Evolutionary conservation across 1,140 invertebrate species (phyloP), one percentile per base, ranked within the genome.

Genomic region (Cydia pomonella): DNA sequence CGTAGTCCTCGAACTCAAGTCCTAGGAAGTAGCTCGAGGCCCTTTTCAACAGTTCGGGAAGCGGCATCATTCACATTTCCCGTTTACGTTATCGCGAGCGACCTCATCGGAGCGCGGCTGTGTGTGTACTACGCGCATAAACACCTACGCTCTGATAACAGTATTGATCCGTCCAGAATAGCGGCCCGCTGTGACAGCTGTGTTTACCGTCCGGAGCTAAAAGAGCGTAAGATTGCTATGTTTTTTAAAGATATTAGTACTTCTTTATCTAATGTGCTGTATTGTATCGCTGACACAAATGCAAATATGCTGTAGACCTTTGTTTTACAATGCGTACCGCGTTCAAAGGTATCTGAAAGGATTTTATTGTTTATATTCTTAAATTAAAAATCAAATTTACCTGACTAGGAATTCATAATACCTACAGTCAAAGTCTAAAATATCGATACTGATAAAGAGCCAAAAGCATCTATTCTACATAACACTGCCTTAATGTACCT

Each of bases 21-120:
- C 96, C 96, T 21, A 96, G 93, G 79, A 97, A 96, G 77, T 96
- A 96, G 82, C 95, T 96, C 64, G 96, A 97, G 27, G 96, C 96
- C 77, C 96, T 95, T 80, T 94, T 96, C 21, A 97, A 93, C 59
- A 97, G 95, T 82, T 95, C 96, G 47, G 95, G 95, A 74, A 97
- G 93, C 75, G 96, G 96, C 97, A 97, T 97, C 13, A 76, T 85
- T 91, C 81, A 92, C 90, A 92, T 92, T 84, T 87, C 87, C 80
- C 81, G 73, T 76, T 79, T 80, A 74, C 62, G 77, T 85, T 89
- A 87, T 89, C 87, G 87, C 80, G 80, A 86, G 84, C 84, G 76
- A 82, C 74, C 80, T 86, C 86, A 81, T 84, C 83, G 77, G 80
- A 86, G 76, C 82, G 79, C 73, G 75, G 82, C 84, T 79, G 76